Percentiles rank a stretch among this genome's conserved stretches.
phyloP scores from a whole-genome alignment of 1,140 invertebrate genomes.

The Andricus grossulariae region DNA sequence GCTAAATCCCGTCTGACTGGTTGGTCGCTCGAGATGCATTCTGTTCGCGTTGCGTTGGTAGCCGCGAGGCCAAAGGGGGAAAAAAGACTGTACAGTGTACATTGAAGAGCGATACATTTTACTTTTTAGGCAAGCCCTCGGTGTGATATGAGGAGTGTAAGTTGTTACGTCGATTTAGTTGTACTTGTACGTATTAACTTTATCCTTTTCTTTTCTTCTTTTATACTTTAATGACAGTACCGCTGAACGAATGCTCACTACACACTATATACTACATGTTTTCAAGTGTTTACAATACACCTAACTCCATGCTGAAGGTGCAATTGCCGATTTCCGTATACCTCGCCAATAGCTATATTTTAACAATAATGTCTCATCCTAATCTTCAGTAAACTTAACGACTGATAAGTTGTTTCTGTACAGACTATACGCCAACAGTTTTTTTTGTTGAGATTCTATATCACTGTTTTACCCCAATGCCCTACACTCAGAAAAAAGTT shows the following conservation, averaged over 20 bases:
- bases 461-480: neutral
- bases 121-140: conserved; percentile 9
- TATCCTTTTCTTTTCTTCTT: neutral
- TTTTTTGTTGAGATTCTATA: conserved; percentile 5
- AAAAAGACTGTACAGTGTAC: conserved; percentile 18
- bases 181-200: conserved; percentile 3
- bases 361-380: neutral
- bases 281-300: conserved; percentile 1
- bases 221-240: conserved; percentile 17
- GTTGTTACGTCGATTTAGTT: conserved; percentile 28
- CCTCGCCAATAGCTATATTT: neutral
- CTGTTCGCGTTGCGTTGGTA: conserved; percentile 28
- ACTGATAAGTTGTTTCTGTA: neutral
- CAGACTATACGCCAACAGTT: neutral
- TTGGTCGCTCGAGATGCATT: conserved; percentile 29
- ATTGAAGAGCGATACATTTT: conserved; percentile 28
- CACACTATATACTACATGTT: neutral
- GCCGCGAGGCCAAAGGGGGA: conserved; percentile 27
- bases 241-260: conserved; percentile 30
- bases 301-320: conserved; percentile 3
- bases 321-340: conserved; percentile 16
- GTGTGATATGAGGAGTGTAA: conserved; percentile 25
- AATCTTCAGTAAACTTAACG: neutral
- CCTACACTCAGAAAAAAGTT: too few species aligned
- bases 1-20: conserved; percentile 24